Evolutionary conservation across 2,888 invertebrate species (phyloP), one percentile per base, ranked within the genome.

Genomic region (Meloe dianella): DNA sequence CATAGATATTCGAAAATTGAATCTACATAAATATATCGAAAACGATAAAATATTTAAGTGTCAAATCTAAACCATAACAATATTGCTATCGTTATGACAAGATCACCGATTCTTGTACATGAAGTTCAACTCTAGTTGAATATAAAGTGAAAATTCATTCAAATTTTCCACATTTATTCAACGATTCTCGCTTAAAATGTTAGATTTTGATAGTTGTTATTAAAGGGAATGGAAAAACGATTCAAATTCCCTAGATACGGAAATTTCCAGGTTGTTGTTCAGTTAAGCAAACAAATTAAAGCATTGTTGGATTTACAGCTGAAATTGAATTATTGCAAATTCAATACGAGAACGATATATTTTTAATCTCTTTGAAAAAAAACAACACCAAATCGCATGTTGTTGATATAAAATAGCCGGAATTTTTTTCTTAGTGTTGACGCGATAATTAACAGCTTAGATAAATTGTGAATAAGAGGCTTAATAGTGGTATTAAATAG

Each of bases 81-180:
- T 70, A 70, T 67, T 71, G 69, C 66, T 72, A 74, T 74, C 73
- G 72, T 63, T 70, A 68, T 71, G 64, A 64, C 71, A 65, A 67
- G 72, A 74, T 74, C 73, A 65, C 63, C 65, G 66, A 69, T 70
- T 70, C 65, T 12, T 24, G 54, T 67, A 67, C 68, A 70, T 66
- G 61, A 70, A 61, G 60, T 57, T 41, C 64, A 70, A 68, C 64
- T 71, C 69, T 66, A 64, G 66, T 59, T 69, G 73, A 72, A 75
- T 75, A 73, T 67, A 73, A 75, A 75, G 70, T 72, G 69, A 61
- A 64, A 66, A 70, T 75, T 73, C 73, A 75, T 75, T 75, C 73
- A 75, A 75, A 75, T 75, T 73, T 70, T 57, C 57, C 57, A 62
- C 70, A 66, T 71, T 69, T 73, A 70, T 71, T 29, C 30, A 12